These are phyloP conservation scores for Yponomeuta plumbellus DNA, from an alignment of 2,888 invertebrate genomes.

Conservation along the genomic window DNA sequence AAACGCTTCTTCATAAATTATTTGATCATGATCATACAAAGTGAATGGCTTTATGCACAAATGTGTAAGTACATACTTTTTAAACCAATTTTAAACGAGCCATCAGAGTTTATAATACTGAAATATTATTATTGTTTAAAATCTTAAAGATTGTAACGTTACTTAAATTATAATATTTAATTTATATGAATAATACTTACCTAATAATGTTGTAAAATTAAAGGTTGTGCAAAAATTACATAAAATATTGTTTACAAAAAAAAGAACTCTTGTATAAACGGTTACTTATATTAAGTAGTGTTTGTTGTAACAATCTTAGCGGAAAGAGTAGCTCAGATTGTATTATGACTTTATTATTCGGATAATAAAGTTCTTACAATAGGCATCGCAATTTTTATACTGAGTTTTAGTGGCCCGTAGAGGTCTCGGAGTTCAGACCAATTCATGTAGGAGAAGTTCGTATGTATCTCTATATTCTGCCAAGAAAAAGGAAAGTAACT, in stretches of 20 bases:
- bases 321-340: too few species aligned
- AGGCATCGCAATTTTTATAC: too few species aligned
- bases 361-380: too few species aligned
- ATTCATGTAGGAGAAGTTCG: too few species aligned
- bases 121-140: neutral
- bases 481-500: too few species aligned
- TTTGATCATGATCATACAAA: neutral
- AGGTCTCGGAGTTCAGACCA: too few species aligned
- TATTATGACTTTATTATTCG: too few species aligned
- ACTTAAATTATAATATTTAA: conserved; percentile 15
- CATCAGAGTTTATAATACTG: neutral
- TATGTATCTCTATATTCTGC: too few species aligned
- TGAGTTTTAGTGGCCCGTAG: too few species aligned
- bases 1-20: neutral
- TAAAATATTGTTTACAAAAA: conserved; percentile 8
- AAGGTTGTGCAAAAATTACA: conserved; percentile 42
- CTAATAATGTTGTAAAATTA: conserved; percentile 33
- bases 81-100: neutral
- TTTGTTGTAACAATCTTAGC: conserved; percentile 27
- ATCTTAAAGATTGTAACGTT: conserved; percentile 10
- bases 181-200: conserved; percentile 25
- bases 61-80: neutral
- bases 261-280: conserved; percentile 30
- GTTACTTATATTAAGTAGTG: conserved; percentile 49
- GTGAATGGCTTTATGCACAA: neutral